These are phyloP conservation scores for Xenopus laevis DNA, from an alignment of 2,113 vertebrate genomes.

Conservation along the genomic window DNA sequence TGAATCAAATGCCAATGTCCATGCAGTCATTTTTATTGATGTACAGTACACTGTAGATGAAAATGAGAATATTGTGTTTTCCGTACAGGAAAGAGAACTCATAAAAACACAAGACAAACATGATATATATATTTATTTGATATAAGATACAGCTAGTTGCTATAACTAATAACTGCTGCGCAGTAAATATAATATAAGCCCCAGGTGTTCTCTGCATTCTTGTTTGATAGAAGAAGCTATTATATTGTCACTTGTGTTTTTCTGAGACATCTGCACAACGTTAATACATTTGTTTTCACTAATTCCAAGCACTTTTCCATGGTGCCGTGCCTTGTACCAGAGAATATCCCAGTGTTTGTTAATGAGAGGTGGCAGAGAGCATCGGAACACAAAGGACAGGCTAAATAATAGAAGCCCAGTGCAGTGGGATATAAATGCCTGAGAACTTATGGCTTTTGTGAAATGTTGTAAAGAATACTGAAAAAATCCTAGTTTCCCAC, in stretches of 20 bases:
- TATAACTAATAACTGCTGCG: no score
- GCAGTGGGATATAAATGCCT: not conserved
- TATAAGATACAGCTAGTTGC: no score
- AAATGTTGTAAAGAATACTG: not conserved
- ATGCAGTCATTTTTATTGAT: no score
- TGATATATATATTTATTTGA: no score
- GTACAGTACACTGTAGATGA: no score
- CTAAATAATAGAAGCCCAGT: not conserved
- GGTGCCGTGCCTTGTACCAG: not conserved
- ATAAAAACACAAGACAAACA: no score
- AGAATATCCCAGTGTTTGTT: not conserved
- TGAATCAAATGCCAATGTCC: no score
- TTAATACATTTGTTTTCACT: not conserved
- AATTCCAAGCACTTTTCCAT: not conserved
- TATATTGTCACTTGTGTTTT: not conserved
- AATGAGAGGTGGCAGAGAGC: not conserved
- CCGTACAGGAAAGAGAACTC: no score
- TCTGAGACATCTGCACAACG: not conserved
- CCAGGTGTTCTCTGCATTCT: conserved; percentile 1
- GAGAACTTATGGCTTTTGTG: not conserved
- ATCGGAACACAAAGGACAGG: not conserved
- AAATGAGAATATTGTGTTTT: no score
- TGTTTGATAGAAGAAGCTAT: no score
- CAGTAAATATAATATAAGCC: no score
- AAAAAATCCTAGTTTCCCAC: not conserved